Conservation (phyloP, 2,113 vertebrate species). For the Amblyornis subalaris region DNA sequence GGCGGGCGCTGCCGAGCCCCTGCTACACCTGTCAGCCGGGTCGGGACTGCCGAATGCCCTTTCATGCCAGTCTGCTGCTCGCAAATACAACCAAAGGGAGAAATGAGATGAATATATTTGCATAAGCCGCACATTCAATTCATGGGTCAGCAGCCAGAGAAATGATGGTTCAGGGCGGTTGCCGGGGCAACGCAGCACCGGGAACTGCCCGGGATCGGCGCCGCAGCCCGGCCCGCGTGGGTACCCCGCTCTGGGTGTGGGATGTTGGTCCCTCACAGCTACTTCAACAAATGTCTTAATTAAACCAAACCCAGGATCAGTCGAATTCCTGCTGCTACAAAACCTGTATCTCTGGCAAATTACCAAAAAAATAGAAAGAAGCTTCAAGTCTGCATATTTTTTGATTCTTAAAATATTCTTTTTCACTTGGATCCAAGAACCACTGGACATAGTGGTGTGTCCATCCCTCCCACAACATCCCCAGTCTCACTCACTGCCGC, state of each 20-base stretch:
- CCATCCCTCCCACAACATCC: not conserved
- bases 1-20: slow-evolving; percentile 60
- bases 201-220: not conserved
- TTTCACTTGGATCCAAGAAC: not conserved
- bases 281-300: not conserved
- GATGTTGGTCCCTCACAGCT: not conserved
- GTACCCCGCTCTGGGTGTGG: not conserved
- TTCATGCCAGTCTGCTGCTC: slow-evolving; percentile 72
- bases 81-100: slow-evolving; percentile 43
- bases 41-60: slow-evolving; percentile 72
- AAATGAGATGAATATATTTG: slow-evolving; percentile 54
- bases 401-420: not conserved
- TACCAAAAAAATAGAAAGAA: not conserved
- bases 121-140: slow-evolving; percentile 31
- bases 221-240: not conserved
- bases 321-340: not conserved
- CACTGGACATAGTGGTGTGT: accelerated
- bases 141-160: slow-evolving; percentile 67
- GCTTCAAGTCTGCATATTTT: not conserved
- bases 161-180: slow-evolving; percentile 37
- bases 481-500: accelerated
- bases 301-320: not conserved
- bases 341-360: not conserved
- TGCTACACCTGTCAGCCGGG: slow-evolving; percentile 75
- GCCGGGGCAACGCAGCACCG: slow-evolving; percentile 23